Percentiles rank a stretch among this genome's conserved stretches.
phyloP scores from a whole-genome alignment of 2,797 vertebrate genomes.

The Bradypodion pumilum region DNA sequence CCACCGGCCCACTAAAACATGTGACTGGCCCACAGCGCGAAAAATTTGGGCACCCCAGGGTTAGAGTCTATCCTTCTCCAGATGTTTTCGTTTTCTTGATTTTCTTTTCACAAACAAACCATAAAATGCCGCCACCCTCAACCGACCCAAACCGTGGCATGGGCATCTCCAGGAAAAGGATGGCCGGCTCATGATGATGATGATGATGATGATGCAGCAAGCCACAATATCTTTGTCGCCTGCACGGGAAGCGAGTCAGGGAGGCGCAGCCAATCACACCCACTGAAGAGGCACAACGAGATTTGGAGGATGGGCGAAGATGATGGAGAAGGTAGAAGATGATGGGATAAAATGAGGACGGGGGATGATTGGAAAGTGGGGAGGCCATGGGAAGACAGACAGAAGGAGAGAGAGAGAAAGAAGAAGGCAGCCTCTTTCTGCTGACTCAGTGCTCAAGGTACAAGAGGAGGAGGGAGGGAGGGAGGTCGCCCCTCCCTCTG shows the following conservation, averaged over 20 bases:
- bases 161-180: background rate
- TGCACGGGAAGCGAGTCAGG: background rate
- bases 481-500: background rate
- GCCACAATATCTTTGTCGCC: background rate
- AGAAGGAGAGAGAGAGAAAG: background rate
- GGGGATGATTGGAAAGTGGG: too few relatives aligned
- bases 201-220: background rate
- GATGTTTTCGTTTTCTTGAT: too few relatives aligned
- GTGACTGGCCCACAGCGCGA: too few relatives aligned
- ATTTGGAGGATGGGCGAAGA: too few relatives aligned
- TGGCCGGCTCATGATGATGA: background rate
- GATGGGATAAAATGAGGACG: background rate
- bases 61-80: too few relatives aligned
- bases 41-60: too few relatives aligned
- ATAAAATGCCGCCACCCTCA: too few relatives aligned
- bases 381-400: too few relatives aligned
- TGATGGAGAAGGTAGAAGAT: accelerated
- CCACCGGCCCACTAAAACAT: too few relatives aligned
- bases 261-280: constrained; percentile 1
- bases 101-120: too few relatives aligned
- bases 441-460: background rate
- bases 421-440: background rate
- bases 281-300: background rate
- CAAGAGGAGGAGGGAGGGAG: too few relatives aligned
- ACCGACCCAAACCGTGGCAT: background rate